Evolutionary conservation across 2,888 invertebrate genomes (phyloP).

Genomic region (Chaetoderma sp.): DNA sequence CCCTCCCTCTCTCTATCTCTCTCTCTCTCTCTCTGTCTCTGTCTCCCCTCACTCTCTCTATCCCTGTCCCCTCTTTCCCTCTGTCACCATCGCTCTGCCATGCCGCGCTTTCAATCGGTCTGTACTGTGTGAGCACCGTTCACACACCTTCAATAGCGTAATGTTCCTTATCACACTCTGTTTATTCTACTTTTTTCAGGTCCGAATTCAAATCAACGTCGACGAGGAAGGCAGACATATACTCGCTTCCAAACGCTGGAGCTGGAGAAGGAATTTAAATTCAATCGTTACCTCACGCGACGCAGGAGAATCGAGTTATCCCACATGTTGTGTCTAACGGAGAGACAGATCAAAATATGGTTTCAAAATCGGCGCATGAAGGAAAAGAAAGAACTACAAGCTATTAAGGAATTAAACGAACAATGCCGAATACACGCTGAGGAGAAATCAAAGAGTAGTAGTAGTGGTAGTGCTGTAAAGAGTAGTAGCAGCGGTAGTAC

Average conservation of each 20-base stretch:
- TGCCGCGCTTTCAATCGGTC: no score
- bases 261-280: constrained; percentile 98
- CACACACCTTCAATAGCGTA: no score
- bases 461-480: no score
- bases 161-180: no score
- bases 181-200: constrained; percentile 74
- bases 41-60: no score
- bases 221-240: constrained; percentile 96
- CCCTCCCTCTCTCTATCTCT: no score
- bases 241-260: constrained; percentile 97
- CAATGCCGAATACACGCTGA: constrained; percentile 71
- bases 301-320: constrained; percentile 97
- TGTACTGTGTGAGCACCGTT: no score
- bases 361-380: constrained; percentile 98
- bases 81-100: no score
- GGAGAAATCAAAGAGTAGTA: neutral
- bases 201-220: constrained; percentile 94
- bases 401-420: constrained; percentile 97
- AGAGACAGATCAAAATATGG: constrained; percentile 82
- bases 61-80: no score
- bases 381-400: constrained; percentile 99
- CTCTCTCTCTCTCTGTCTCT: no score
- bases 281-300: constrained; percentile 97
- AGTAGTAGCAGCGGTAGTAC: no score
- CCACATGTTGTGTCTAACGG: constrained; percentile 95